Evolutionary conservation across 2,113 vertebrate genomes (phyloP).

Genomic region (Paralichthys olivaceus): DNA sequence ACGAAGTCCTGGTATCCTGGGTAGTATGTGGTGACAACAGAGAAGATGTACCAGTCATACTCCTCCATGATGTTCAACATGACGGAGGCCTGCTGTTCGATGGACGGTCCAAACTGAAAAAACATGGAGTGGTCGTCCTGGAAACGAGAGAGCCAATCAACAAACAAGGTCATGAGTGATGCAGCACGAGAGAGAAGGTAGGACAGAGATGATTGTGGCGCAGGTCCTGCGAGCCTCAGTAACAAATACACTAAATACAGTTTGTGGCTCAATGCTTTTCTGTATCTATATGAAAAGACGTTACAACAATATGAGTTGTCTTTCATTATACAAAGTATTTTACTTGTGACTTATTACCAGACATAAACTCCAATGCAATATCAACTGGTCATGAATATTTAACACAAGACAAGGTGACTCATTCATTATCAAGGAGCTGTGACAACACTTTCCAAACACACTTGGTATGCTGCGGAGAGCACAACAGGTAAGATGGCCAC

Average conservation of each 20-base stretch:
- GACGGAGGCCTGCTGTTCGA: conserved; percentile 97
- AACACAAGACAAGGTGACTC: conserved; percentile 20
- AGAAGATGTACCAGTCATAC: conserved; percentile 99
- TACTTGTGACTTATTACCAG: neutral
- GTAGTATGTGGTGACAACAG: conserved; percentile 98
- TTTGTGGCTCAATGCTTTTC: conserved; percentile 15
- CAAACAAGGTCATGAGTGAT: conserved; percentile 72
- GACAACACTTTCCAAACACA: neutral
- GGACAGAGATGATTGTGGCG: conserved; percentile 54
- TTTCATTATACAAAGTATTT: neutral
- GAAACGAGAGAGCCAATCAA: conserved; percentile 71
- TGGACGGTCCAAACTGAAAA: conserved; percentile 98
- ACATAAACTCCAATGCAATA: neutral
- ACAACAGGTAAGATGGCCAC: conserved; percentile 24
- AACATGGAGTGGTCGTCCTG: conserved; percentile 99
- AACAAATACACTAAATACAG: conserved; percentile 26
- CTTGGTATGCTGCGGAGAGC: conserved; percentile 15
- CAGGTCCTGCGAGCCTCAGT: conserved; percentile 36
- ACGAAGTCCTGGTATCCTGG: conserved; percentile 98
- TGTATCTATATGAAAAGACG: neutral
- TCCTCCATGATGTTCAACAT: conserved; percentile 99
- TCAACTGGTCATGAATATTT: conserved; percentile 29
- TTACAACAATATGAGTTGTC: neutral
- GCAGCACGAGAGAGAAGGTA: conserved; percentile 41
- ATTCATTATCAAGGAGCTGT: conserved; percentile 23